These are phyloP conservation scores for Dryobota labecula DNA, from an alignment of 2,888 invertebrate species.

Conservation along the genomic window DNA sequence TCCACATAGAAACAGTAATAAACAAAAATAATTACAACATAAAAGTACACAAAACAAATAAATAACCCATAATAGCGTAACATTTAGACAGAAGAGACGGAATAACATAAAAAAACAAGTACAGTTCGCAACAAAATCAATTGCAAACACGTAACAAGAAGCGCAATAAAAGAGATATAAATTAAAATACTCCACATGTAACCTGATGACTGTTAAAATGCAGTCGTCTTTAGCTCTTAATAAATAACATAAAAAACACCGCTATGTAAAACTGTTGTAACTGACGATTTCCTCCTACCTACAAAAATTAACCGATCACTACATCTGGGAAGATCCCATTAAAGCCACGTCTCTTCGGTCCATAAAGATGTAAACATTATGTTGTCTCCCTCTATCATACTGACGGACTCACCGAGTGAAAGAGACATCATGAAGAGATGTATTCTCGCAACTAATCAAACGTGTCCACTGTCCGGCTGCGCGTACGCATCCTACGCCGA, in stretches of 20 bases:
- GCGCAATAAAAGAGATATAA: slow-evolving; percentile 60
- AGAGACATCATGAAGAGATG: slow-evolving; percentile 81
- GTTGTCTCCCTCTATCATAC: slow-evolving; percentile 76
- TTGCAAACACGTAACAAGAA: slow-evolving; percentile 39
- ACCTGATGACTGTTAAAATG: slow-evolving; percentile 66
- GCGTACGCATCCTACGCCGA: slow-evolving; percentile 81
- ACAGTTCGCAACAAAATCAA: slow-evolving; percentile 51
- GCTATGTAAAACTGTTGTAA: slow-evolving; percentile 81
- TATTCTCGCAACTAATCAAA: slow-evolving; percentile 86
- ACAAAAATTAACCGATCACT: slow-evolving; percentile 83
- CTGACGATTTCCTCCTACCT: slow-evolving; percentile 86
- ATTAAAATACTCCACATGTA: slow-evolving; percentile 60
- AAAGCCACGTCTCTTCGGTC: slow-evolving; percentile 87
- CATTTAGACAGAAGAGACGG: slow-evolving; percentile 10
- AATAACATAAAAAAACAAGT: slow-evolving; percentile 34
- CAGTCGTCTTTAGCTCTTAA: slow-evolving; percentile 68
- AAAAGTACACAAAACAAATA: slow-evolving; percentile 6
- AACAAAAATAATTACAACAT: neutral
- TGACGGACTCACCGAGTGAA: slow-evolving; percentile 62
- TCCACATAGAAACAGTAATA: neutral
- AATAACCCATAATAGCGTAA: slow-evolving; percentile 15
- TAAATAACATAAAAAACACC: slow-evolving; percentile 82
- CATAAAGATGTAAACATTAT: slow-evolving; percentile 83
- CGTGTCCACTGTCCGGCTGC: slow-evolving; percentile 87
- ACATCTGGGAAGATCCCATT: slow-evolving; percentile 86